These are phyloP conservation scores for Hucho hucho DNA, from an alignment of 2,113 vertebrate species.

Conservation along the genomic window DNA sequence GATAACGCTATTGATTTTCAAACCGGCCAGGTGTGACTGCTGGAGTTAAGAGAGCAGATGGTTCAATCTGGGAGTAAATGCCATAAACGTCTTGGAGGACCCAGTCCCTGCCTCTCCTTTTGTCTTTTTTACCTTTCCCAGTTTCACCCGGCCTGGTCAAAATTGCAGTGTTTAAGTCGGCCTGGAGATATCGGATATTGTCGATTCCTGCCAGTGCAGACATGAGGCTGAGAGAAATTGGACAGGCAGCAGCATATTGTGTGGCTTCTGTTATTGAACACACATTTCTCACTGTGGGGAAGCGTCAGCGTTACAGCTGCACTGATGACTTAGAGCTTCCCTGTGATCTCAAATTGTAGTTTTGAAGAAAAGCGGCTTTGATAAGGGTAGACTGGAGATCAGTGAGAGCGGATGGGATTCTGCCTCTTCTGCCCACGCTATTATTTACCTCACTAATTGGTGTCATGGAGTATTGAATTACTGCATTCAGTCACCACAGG, in stretches of 20 bases:
- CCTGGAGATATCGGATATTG: slow-evolving; percentile 11
- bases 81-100: neutral
- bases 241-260: slow-evolving; percentile 23
- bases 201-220: slow-evolving; percentile 28
- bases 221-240: slow-evolving; percentile 17
- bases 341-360: slow-evolving; percentile 51
- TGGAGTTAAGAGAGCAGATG: slow-evolving; percentile 9
- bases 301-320: slow-evolving; percentile 1
- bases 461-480: slow-evolving; percentile 53
- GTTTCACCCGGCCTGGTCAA: slow-evolving; percentile 34
- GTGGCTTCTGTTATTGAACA: slow-evolving; percentile 39
- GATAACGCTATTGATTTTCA: slow-evolving; percentile 35
- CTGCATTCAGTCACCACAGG: slow-evolving; percentile 19
- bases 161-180: slow-evolving; percentile 25
- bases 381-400: slow-evolving; percentile 29
- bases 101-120: neutral
- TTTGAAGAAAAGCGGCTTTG: slow-evolving; percentile 50
- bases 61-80: slow-evolving; percentile 6
- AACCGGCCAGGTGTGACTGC: neutral
- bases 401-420: slow-evolving; percentile 29
- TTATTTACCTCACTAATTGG: slow-evolving; percentile 67
- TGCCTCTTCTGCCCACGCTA: slow-evolving; percentile 11
- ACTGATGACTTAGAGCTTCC: slow-evolving; percentile 42
- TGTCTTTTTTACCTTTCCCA: slow-evolving; percentile 11
- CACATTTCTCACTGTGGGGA: slow-evolving; percentile 20